These are phyloP conservation scores for Pheosia gnoma DNA, from an alignment of 2,888 invertebrate species.

Conservation along the genomic window DNA sequence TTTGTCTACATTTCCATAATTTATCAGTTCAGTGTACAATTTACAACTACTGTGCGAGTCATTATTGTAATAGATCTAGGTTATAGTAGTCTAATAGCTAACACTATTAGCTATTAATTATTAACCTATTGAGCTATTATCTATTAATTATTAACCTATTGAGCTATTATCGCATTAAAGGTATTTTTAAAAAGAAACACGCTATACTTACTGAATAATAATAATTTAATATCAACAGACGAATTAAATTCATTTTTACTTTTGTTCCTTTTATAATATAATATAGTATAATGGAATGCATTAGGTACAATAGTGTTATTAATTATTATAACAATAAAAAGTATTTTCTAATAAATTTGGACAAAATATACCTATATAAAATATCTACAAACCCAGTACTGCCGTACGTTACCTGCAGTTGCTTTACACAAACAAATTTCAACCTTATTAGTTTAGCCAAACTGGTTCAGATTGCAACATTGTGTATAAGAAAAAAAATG, in stretches of 20 bases:
- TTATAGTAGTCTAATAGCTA: too few species aligned
- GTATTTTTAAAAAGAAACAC: background rate
- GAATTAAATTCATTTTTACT: conserved; percentile 69
- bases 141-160: too few species aligned
- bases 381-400: background rate
- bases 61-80: too few species aligned
- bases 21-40: too few species aligned
- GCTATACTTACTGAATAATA: conserved; percentile 35
- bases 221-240: conserved; percentile 72
- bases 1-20: too few species aligned
- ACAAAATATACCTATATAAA: background rate
- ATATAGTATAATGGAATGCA: conserved; percentile 23
- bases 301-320: conserved; percentile 33
- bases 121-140: too few species aligned
- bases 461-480: too few species aligned
- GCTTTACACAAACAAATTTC: background rate
- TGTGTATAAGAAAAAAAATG: too few species aligned
- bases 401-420: background rate
- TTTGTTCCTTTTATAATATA: conserved; percentile 31
- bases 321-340: conserved; percentile 7
- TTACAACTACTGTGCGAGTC: too few species aligned
- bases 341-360: conserved; percentile 5
- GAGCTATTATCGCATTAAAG: too few species aligned
- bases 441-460: too few species aligned
- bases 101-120: too few species aligned